Percentiles rank a stretch among this genome's conserved stretches.
phyloP scores from a whole-genome alignment of 2,888 invertebrate genomes.

The Lepidochitona cinerea region DNA sequence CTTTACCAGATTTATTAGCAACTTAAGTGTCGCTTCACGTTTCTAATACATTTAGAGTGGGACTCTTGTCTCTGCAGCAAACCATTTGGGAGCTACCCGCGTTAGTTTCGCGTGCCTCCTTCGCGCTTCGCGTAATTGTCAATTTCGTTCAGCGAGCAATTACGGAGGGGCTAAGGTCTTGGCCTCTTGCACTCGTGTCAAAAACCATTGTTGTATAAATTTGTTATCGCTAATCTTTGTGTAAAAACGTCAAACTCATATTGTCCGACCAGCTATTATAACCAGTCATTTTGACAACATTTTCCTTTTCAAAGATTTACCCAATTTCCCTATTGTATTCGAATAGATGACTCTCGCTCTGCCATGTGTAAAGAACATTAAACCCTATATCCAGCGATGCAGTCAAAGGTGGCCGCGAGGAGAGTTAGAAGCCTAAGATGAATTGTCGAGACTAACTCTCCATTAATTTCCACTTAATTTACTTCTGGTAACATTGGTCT shows the following conservation, averaged over 20 bases:
- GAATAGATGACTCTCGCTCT: too few relatives aligned
- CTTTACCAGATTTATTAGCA: conserved; percentile 3
- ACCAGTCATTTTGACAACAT: not conserved
- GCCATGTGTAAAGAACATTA: not conserved
- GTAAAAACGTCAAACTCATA: not conserved
- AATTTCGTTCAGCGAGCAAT: conserved; percentile 7
- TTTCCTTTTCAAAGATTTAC: too few relatives aligned
- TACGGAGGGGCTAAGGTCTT: not conserved
- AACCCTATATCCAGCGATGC: not conserved
- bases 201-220: not conserved
- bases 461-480: conserved; percentile 4
- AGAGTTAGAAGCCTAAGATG: not conserved
- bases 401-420: not conserved
- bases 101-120: not conserved
- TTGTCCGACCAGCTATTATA: not conserved
- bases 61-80: not conserved
- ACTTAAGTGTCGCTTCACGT: conserved; percentile 7
- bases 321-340: too few relatives aligned
- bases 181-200: not conserved
- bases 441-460: not conserved
- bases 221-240: not conserved
- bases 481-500: conserved; percentile 1
- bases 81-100: not conserved
- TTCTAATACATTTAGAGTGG: conserved; percentile 8
- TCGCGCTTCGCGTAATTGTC: not conserved